Evolutionary conservation across 2,797 vertebrate species (phyloP).

Genomic region (Denticeps clupeoides): DNA sequence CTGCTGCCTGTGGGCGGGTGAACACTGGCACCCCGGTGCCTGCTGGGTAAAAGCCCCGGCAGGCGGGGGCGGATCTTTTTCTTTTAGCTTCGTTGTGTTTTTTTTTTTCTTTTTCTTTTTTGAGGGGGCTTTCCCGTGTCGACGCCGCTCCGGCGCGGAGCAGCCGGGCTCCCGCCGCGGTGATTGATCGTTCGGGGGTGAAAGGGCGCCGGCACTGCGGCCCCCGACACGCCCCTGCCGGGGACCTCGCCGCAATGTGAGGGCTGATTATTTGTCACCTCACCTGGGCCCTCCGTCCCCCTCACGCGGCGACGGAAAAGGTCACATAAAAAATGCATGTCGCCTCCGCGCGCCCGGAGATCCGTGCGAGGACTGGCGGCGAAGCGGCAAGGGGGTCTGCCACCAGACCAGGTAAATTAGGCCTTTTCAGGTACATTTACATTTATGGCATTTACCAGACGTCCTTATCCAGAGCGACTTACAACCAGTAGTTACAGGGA

Average conservation of each 20-base stretch:
- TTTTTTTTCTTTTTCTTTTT: not conserved
- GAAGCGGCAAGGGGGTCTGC: not conserved
- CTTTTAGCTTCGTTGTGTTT: not conserved
- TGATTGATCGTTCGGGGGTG: not conserved
- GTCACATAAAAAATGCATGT: conserved; percentile 65
- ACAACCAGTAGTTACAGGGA: too few species aligned
- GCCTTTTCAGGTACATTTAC: too few species aligned
- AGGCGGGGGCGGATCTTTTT: not conserved
- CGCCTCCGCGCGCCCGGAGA: conserved; percentile 4
- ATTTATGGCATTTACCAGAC: too few species aligned
- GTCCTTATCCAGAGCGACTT: too few species aligned
- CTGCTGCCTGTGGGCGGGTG: conserved; percentile 44
- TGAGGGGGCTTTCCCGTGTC: not conserved
- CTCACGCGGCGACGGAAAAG: conserved; percentile 56
- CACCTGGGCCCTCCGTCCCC: conserved; percentile 46
- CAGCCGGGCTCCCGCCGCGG: not conserved
- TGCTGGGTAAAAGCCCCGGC: conserved; percentile 29
- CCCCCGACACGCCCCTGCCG: too few species aligned
- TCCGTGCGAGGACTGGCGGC: not conserved
- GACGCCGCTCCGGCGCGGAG: not conserved
- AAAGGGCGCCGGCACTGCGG: not conserved
- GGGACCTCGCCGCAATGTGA: too few species aligned
- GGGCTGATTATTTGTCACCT: too few species aligned
- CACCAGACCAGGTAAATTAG: not conserved
- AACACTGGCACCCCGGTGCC: conserved; percentile 43